Base-by-base conservation (phyloP, 2,888 invertebrate genomes). In the Caenorhabditis imperialis region DNA sequence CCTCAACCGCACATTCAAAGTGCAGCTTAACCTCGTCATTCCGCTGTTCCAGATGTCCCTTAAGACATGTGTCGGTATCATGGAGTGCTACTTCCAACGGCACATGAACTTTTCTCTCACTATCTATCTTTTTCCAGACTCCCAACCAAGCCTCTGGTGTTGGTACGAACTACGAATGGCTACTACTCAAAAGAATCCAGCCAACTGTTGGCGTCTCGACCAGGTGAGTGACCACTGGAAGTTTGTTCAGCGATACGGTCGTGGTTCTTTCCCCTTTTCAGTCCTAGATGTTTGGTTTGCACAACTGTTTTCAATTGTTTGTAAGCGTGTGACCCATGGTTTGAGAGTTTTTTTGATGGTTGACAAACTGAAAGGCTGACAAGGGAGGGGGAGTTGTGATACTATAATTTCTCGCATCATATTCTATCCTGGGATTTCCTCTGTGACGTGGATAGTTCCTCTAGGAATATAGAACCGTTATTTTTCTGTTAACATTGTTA, bases 221-320 rank as follows among this genome's bases (percentile, higher is more conserved):
- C 67, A 67, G 51, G 67, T 67, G 57, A 67, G 67, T 67, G 67
- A 57, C 62, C 62, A 53, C 16, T 53, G 30, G 30, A 30, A 63
- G 63, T 67, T 67, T 67, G 67, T 67, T 67, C 67, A 67, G 67
- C 51, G 25, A 16, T 16, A 47, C 30, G 63, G 27, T 47, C 53
- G 38, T 63, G 63, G 63, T 47, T 33, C 57, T 65, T 65, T 55
- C 55, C 57, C 33, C 42, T 37, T 16, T 23, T 30, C 30, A 30
- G 14, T 27, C 23, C 14, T 18, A 51, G 14, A 51, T 33, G 33
- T 55, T 65, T 40, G 50, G 42, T 65, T 65, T 65, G 48, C 55
- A 55, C 65, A 65, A 55, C 65, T 65, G 65, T 54, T 57, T 50
- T 65, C 65, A n/a, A n/a, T n/a, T n/a, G n/a, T n/a, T n/a, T n/a